Conservation (phyloP, 2,797 vertebrate genomes). For the Coregonus suidteri region DNA sequence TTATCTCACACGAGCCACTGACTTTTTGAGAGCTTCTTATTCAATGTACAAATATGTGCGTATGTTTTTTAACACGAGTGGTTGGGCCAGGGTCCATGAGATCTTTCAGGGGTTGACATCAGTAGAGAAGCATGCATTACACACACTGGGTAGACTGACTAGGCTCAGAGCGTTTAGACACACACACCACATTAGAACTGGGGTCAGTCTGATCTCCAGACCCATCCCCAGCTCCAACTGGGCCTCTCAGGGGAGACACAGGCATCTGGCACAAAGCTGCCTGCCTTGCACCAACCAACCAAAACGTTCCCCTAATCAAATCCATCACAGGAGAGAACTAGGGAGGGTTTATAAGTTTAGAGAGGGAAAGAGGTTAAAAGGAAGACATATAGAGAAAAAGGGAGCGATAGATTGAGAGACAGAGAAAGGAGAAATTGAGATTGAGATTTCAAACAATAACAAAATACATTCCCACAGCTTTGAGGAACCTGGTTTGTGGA, state of each 20-base stretch:
- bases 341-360: background rate
- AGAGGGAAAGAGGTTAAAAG: background rate
- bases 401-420: background rate
- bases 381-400: background rate
- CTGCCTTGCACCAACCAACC: background rate
- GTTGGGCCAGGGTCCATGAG: background rate
- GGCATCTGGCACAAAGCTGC: slow-evolving; percentile 3
- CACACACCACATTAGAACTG: background rate
- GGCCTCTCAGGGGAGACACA: background rate
- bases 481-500: background rate
- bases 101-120: slow-evolving; percentile 4
- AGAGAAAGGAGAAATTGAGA: background rate
- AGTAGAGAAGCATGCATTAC: background rate
- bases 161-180: slow-evolving; percentile 7
- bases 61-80: background rate
- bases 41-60: too few relatives aligned
- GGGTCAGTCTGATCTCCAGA: background rate
- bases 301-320: background rate
- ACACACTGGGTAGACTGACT: background rate
- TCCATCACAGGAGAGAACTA: background rate
- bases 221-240: background rate
- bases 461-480: background rate
- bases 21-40: background rate
- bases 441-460: slow-evolving; percentile 5
- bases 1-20: background rate